phyloP scores from a whole-genome alignment of 2,797 vertebrate species.

The Peromyscus eremicus region DNA sequence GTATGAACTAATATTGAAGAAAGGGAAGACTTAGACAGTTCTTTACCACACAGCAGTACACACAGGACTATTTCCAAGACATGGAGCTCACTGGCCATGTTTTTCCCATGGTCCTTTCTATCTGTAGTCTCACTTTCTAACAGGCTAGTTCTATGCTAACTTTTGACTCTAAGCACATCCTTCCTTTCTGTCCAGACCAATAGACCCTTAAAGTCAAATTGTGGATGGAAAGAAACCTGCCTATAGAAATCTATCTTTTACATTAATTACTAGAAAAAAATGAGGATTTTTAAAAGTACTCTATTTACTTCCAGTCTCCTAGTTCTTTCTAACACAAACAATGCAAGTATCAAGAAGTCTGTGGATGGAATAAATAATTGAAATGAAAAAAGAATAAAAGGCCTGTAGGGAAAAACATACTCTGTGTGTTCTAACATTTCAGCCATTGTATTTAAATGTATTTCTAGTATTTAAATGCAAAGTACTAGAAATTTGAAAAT shows the following conservation, averaged over 20 bases:
- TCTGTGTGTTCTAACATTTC: not conserved
- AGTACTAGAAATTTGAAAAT: constrained; percentile 7
- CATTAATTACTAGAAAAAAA: too few relatives aligned
- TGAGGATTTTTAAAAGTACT: not conserved
- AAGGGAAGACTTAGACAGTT: not conserved
- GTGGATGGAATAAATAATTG: not conserved
- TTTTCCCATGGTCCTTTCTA: not conserved
- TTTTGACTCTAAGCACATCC: not conserved
- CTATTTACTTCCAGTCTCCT: not conserved
- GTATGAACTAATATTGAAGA: not conserved
- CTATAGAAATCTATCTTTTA: not conserved
- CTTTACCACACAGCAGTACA: not conserved
- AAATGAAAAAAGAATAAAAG: not conserved
- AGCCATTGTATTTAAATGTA: not conserved
- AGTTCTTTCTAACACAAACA: not conserved
- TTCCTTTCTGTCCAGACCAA: not conserved
- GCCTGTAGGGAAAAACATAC: not conserved
- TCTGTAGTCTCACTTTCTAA: accelerated
- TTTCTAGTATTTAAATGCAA: not conserved
- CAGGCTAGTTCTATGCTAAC: not conserved
- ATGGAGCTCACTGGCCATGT: not conserved
- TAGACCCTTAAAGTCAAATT: not conserved
- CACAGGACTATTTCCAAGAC: not conserved
- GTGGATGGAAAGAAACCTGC: not conserved
- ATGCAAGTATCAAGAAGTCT: not conserved